phyloP scores from a whole-genome alignment of 2,888 invertebrate species.

The Luperina testacea region DNA sequence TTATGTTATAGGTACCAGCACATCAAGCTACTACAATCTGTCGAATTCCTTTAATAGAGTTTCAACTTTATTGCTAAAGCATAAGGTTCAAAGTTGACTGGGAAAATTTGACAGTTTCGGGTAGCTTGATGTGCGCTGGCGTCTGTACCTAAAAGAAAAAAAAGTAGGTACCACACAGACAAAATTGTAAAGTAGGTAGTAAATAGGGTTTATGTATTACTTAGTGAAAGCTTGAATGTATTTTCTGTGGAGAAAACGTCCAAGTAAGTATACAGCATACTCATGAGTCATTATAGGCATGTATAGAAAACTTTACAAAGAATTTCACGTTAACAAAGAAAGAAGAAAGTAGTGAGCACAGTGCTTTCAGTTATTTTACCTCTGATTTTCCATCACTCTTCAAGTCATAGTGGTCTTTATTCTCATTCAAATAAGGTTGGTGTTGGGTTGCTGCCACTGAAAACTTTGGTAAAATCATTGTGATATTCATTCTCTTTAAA shows the following conservation, averaged over 20 bases:
- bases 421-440: neutral
- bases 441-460: neutral
- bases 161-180: no score
- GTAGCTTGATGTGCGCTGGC: no score
- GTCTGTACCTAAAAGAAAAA: no score
- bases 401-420: neutral
- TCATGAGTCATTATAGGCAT: neutral
- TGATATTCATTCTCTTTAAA: neutral
- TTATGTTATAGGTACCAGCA: neutral
- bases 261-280: neutral
- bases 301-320: neutral
- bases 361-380: neutral
- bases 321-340: neutral
- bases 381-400: neutral
- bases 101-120: no score
- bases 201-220: no score
- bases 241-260: neutral
- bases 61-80: no score
- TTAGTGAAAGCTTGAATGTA: neutral
- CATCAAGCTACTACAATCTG: no score
- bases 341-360: constrained; percentile 6
- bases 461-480: neutral
- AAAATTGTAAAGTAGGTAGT: no score
- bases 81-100: no score
- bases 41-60: no score